These are phyloP conservation scores for Anseranas semipalmata DNA, from an alignment of 2,113 vertebrate species.

Conservation along the genomic window DNA sequence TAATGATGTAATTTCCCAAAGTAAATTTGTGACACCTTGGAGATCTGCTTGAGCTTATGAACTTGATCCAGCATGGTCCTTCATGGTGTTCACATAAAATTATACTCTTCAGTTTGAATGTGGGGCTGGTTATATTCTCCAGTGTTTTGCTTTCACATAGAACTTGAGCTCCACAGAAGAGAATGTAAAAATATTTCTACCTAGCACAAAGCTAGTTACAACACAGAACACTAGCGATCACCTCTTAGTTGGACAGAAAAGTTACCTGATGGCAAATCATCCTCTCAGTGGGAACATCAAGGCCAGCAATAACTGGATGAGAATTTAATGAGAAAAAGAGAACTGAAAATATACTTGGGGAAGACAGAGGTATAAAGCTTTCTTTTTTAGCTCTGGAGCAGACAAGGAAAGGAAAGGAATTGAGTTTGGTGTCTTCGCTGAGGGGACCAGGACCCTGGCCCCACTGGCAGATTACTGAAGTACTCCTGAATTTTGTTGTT, in stretches of 20 bases:
- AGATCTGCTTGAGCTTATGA: background rate
- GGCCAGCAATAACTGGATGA: background rate
- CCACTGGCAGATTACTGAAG: background rate
- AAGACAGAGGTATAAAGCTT: background rate
- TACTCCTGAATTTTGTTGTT: background rate
- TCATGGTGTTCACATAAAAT: background rate
- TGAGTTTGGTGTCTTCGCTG: background rate
- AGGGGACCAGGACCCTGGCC: background rate
- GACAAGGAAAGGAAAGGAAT: background rate
- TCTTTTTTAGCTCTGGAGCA: background rate
- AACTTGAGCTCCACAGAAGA: background rate
- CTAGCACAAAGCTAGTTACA: background rate
- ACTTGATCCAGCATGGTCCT: background rate
- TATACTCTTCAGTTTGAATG: background rate
- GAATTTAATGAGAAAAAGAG: background rate
- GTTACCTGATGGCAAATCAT: background rate
- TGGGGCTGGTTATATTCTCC: background rate
- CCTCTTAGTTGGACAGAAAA: background rate
- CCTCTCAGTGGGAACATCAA: background rate
- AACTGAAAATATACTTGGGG: background rate
- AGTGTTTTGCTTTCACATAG: background rate
- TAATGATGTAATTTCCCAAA: background rate
- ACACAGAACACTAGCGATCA: background rate
- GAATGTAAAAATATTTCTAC: background rate
- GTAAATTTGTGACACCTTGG: background rate